These are phyloP conservation scores for Umimayanthus kanabou DNA, from an alignment of 92 coral and sea anemone species.

Conservation along the genomic window DNA sequence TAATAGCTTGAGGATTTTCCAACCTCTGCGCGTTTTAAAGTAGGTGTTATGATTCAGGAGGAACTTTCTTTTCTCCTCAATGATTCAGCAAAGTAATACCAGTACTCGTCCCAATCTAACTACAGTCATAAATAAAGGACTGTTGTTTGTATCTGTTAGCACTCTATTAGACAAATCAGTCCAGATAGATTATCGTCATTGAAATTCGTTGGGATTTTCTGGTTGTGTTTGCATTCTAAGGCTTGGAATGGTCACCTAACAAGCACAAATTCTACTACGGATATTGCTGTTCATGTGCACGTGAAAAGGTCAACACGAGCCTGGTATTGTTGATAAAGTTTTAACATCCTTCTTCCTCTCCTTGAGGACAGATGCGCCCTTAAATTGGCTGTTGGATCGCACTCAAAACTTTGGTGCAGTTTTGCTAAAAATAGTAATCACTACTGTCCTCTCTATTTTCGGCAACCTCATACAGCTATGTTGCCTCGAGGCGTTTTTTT, in stretches of 20 bases:
- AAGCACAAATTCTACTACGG: background rate
- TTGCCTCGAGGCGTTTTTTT: background rate
- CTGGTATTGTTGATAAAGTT: background rate
- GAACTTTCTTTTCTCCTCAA: background rate
- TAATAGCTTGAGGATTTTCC: background rate
- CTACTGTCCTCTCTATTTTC: background rate
- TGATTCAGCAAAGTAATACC: background rate
- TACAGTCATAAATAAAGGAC: background rate
- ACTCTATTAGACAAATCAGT: background rate
- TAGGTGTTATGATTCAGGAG: background rate
- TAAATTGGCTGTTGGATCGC: background rate
- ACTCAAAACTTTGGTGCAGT: background rate
- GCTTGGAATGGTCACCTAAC: background rate
- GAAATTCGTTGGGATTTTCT: background rate
- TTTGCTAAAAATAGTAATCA: slow-evolving; percentile 4
- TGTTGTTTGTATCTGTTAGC: background rate
- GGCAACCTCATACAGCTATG: background rate
- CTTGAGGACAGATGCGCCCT: background rate
- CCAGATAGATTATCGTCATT: background rate
- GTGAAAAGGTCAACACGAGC: slow-evolving; percentile 7
- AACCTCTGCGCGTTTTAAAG: background rate
- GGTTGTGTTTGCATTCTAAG: background rate
- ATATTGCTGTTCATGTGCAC: background rate
- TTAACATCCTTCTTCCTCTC: background rate
- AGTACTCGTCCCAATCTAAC: background rate